phyloP scores from a whole-genome alignment of 2,797 vertebrate species.

The Oryzias sinensis region DNA sequence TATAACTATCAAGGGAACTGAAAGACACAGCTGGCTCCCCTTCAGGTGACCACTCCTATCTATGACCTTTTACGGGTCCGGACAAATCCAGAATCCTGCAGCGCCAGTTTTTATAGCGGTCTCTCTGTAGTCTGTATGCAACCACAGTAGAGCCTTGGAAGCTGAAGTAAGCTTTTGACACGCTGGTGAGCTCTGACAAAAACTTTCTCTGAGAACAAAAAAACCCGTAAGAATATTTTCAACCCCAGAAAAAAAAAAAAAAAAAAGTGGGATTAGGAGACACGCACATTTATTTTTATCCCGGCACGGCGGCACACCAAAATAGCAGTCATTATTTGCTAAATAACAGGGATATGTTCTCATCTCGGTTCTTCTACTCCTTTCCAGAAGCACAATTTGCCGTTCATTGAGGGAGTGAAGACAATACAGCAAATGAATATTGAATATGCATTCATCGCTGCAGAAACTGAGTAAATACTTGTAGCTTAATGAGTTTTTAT shows the following conservation, averaged over 20 bases:
- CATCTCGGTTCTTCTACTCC: constrained; percentile 22
- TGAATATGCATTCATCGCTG: constrained; percentile 68
- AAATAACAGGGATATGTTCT: constrained; percentile 28
- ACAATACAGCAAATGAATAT: constrained; percentile 67
- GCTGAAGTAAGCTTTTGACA: no score
- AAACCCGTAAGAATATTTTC: no score
- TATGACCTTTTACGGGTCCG: no score
- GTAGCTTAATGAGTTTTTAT: constrained; percentile 64
- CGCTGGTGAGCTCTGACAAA: no score
- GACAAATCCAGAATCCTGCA: no score
- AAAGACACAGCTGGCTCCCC: no score
- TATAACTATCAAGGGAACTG: no score
- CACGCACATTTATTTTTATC: constrained; percentile 11
- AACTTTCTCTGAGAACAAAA: no score
- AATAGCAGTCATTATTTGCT: constrained; percentile 12
- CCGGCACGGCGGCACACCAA: constrained; percentile 4
- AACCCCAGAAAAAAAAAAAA: background rate
- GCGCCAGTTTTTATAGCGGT: no score
- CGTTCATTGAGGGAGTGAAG: constrained; percentile 56
- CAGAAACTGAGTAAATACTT: constrained; percentile 58
- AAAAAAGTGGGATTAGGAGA: constrained; percentile 1
- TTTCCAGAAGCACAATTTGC: constrained; percentile 52
- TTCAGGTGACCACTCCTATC: no score
- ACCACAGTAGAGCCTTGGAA: no score
- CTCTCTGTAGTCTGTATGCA: no score